A percentile compares a stretch with the other conserved stretches of the same genome.
These are phyloP conservation scores for Atrichornis clamosus DNA, from an alignment of 2,113 vertebrate species.

Conservation along the genomic window DNA sequence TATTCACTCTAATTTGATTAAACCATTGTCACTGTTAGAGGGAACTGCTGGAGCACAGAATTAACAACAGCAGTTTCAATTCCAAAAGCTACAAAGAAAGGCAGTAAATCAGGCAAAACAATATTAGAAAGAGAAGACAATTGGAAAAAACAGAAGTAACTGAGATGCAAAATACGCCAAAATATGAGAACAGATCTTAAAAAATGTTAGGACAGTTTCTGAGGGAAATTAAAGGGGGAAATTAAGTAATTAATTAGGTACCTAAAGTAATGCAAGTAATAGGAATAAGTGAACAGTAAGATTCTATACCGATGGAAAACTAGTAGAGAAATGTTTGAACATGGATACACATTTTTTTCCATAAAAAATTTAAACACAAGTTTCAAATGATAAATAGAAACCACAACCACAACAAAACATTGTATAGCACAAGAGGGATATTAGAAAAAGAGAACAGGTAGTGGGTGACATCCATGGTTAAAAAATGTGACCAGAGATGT, in stretches of 20 bases:
- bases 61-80: background rate
- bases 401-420: background rate
- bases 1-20: background rate
- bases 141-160: background rate
- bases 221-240: background rate
- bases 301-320: background rate
- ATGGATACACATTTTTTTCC: background rate
- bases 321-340: background rate
- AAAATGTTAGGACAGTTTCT: background rate
- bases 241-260: background rate
- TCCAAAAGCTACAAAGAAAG: background rate
- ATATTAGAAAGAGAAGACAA: background rate
- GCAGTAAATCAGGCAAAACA: background rate
- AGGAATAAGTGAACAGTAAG: background rate
- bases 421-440: background rate
- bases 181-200: background rate
- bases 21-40: background rate
- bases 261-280: background rate
- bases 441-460: background rate
- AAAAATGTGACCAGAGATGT: background rate
- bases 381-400: background rate
- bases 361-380: background rate
- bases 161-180: background rate
- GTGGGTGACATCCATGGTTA: background rate
- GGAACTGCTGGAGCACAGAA: background rate